Percentiles rank a stretch among this genome's conserved stretches.
phyloP scores from a whole-genome alignment of 1,140 invertebrate species.

The Gryllus bimaculatus region DNA sequence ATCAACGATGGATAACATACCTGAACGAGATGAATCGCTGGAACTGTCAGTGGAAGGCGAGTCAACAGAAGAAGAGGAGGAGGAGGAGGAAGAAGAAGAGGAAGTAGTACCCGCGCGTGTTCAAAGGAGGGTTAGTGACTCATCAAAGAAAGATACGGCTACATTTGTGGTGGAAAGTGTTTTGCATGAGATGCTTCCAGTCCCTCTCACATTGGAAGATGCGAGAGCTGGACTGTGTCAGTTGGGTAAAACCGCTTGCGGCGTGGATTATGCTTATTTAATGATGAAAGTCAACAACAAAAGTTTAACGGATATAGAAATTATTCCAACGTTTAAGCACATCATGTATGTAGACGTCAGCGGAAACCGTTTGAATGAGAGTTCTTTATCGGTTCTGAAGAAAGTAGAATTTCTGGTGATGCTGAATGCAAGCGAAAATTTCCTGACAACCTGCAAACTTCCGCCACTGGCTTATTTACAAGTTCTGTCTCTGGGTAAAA shows the following conservation, averaged over 20 bases:
- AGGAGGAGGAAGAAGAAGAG: not conserved
- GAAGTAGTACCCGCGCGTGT: not conserved
- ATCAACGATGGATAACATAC: too few species aligned
- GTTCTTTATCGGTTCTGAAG: conserved; percentile 36
- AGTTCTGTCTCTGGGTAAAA: conserved; percentile 41
- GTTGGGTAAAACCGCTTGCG: not conserved
- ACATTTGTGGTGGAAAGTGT: too few species aligned
- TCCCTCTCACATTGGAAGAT: not conserved
- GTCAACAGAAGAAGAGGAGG: not conserved
- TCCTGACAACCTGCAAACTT: conserved; percentile 32
- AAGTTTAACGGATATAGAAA: conserved; percentile 36
- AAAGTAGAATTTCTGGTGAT: conserved; percentile 40
- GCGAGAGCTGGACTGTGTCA: not conserved
- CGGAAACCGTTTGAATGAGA: conserved; percentile 37
- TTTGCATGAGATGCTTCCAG: too few species aligned
- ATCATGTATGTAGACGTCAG: conserved; percentile 43
- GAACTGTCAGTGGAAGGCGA: not conserved
- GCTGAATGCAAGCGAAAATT: conserved; percentile 31
- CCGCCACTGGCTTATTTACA: conserved; percentile 42
- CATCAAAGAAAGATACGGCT: not conserved
- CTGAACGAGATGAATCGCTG: too few species aligned
- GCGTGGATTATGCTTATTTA: not conserved
- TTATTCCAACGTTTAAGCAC: conserved; percentile 39
- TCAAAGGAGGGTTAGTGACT: not conserved
- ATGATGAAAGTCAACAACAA: not conserved